These are phyloP conservation scores for Bellardia bayeri DNA, from an alignment of 2,888 invertebrate genomes.

Conservation along the genomic window DNA sequence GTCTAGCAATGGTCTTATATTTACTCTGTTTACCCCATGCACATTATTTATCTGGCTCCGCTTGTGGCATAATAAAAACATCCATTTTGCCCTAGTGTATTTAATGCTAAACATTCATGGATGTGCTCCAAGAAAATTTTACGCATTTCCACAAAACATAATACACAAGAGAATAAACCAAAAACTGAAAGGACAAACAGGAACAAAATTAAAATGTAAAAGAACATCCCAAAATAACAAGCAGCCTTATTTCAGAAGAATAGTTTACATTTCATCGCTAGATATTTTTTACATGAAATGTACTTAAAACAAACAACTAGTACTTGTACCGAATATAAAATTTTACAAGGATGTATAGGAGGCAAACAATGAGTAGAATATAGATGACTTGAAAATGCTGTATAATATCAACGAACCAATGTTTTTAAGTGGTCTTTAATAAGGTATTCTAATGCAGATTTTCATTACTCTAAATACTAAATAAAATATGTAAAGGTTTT, in stretches of 20 bases:
- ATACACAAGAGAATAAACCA: slow-evolving; percentile 34
- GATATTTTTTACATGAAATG: slow-evolving; percentile 35
- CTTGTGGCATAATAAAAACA: slow-evolving; percentile 2
- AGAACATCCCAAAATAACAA: slow-evolving; percentile 18
- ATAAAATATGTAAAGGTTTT: too few species aligned
- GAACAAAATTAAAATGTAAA: neutral
- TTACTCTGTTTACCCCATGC: too few species aligned
- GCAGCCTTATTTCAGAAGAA: slow-evolving; percentile 21
- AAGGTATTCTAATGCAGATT: too few species aligned
- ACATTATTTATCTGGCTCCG: neutral
- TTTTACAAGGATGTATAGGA: neutral
- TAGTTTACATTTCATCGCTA: slow-evolving; percentile 54
- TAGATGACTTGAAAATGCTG: neutral
- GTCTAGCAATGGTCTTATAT: too few species aligned
- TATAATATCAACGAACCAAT: neutral
- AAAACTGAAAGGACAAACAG: slow-evolving; percentile 17
- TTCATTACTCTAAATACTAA: too few species aligned
- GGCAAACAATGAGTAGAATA: neutral
- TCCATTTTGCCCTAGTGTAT: neutral
- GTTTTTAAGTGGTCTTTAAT: too few species aligned
- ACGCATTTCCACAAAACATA: slow-evolving; percentile 54
- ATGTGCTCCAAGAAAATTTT: slow-evolving; percentile 38
- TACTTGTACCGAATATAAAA: neutral
- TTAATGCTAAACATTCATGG: slow-evolving; percentile 37
- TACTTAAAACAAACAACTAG: slow-evolving; percentile 50